A percentile compares a stretch with the other conserved stretches of the same genome.
These are phyloP conservation scores for Steatornis caripensis DNA, from an alignment of 2,113 vertebrate genomes.

Conservation along the genomic window DNA sequence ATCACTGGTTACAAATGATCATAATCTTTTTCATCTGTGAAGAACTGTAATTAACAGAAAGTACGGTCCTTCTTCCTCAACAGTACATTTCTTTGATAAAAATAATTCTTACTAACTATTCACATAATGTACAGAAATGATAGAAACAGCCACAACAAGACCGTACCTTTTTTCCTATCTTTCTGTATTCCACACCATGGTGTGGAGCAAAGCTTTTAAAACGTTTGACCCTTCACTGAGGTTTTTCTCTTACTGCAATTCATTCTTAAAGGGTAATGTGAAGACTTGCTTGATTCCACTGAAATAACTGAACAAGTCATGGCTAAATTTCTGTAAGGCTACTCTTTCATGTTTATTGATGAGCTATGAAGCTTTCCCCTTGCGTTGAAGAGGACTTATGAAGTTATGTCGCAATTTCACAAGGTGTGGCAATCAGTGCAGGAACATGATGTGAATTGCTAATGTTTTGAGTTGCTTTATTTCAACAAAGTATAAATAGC, in stretches of 20 bases:
- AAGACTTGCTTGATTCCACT: not conserved
- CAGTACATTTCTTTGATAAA: not conserved
- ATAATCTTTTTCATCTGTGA: not conserved
- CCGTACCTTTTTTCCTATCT: not conserved
- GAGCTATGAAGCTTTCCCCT: conserved; percentile 1
- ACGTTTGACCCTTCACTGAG: not conserved
- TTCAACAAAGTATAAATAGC: not conserved
- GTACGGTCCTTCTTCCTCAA: not conserved
- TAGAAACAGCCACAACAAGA: not conserved
- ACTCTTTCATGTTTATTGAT: not conserved
- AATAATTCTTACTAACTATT: not conserved
- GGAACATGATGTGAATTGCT: conserved; percentile 1
- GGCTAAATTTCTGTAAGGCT: not conserved
- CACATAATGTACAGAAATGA: not conserved
- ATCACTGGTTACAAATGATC: not conserved
- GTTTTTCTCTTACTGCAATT: not conserved
- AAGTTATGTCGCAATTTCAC: not conserved
- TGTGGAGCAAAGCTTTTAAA: not conserved
- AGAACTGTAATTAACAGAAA: not conserved
- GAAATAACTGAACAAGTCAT: not conserved
- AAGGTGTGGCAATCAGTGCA: conserved; percentile 20
- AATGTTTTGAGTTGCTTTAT: conserved; percentile 17
- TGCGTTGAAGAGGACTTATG: conserved; percentile 41
- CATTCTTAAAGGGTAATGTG: not conserved
- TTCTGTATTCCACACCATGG: not conserved